Evolutionary conservation across 2,797 vertebrate genomes (phyloP), one percentile per base, ranked within the genome.

Genomic region (Schizopygopsis pylzovi): DNA sequence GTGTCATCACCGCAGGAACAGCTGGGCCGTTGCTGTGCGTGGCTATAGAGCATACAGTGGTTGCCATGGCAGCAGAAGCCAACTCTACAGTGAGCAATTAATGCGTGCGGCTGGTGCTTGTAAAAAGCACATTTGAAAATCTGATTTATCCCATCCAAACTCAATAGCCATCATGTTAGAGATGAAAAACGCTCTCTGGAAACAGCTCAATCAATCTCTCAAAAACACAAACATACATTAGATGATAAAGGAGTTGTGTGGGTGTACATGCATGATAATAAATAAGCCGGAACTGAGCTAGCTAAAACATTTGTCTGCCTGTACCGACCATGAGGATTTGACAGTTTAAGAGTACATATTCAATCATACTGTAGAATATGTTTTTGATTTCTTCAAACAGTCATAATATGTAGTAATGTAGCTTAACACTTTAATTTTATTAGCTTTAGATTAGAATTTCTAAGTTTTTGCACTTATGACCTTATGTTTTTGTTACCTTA

Each of bases 71-170:
- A 94, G 93, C 92, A 37, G 47, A 86, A 91, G 72, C 84, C 90
- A 80, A 90, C 89, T 75, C 89, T 20, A 89, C 81, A 79, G 89
- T 84, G 86, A 90, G 90, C 93, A 94, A 95, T 94, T 94, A 94
- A 94, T 92, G 90, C 90, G 82, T 84, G 89, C 84, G 90, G 90
- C 91, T 88, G 18, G 88, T 89, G 90, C 91, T 91, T 92, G 92
- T 91, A 91, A 94, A 85, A 93, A 92, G 91, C 92, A 91, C 90
- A 88, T 94, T 94, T 93, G 90, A 89, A 91, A 91, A 93, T 91
- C 86, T 92, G 92, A 93, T 94, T 89, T 83, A 83, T 87, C 79
- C 70, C 75, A 78, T 82, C 78, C 83, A 92, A 93, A 93, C 86
- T 90, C 87, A 89, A 85, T 81, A 83, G 87, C 78, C 82, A 67